phyloP scores from a whole-genome alignment of 1,140 invertebrate species.

The Drosophila parabipectinata region DNA sequence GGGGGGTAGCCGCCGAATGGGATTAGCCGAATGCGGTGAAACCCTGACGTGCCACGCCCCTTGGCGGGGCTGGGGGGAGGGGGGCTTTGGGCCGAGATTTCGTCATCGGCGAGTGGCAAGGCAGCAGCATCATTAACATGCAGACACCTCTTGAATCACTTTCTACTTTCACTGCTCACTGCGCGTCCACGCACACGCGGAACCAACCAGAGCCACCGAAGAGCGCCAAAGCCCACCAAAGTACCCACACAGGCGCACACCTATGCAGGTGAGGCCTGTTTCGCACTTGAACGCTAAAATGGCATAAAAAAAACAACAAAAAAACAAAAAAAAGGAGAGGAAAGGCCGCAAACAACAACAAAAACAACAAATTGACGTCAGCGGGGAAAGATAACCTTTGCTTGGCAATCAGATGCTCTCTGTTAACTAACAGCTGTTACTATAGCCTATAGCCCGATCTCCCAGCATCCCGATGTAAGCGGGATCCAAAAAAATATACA shows the following conservation, averaged over 20 bases:
- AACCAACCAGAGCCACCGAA: neutral
- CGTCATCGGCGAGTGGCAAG: conserved; percentile 35
- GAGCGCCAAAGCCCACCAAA: neutral
- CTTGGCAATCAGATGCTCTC: conserved; percentile 1
- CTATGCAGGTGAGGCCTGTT: conserved; percentile 8
- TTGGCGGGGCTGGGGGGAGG: neutral
- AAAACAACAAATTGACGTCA: conserved; percentile 40
- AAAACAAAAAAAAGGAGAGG: neutral
- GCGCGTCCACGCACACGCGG: neutral
- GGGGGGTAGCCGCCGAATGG: neutral
- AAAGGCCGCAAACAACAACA: conserved; percentile 1
- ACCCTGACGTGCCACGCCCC: too few species aligned
- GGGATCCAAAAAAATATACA: neutral
- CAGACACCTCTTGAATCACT: conserved; percentile 52
- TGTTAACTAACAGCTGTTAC: conserved; percentile 12
- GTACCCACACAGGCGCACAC: conserved; percentile 1
- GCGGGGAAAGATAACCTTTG: conserved; percentile 24
- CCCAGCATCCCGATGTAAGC: neutral
- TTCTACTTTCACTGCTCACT: conserved; percentile 71
- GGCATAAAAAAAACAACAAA: conserved; percentile 1
- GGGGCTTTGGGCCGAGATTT: conserved; percentile 19
- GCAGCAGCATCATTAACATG: conserved; percentile 36
- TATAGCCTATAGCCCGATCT: neutral
- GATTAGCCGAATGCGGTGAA: neutral
- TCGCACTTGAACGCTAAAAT: conserved; percentile 25